Conservation (phyloP, 2,797 vertebrate genomes). For the Apogon hyalosoma region DNA sequence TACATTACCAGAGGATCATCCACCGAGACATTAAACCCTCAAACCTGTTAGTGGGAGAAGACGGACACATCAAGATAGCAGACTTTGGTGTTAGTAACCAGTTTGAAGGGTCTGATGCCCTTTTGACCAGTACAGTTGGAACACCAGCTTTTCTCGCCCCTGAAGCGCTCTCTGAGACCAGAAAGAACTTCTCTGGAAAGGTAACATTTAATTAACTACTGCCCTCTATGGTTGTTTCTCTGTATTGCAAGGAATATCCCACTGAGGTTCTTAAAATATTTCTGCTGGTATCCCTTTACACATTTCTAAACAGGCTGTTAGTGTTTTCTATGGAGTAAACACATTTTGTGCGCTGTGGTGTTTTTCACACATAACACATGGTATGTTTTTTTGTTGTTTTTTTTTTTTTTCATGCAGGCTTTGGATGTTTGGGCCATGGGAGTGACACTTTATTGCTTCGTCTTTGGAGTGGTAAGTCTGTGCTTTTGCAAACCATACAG, state of each 20-base stretch:
- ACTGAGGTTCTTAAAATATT: background rate
- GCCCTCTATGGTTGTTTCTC: conserved; percentile 48
- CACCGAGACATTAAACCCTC: conserved; percentile 98
- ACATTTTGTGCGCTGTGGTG: background rate
- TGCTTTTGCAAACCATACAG: background rate
- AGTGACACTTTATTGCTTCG: conserved; percentile 95
- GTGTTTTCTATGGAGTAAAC: background rate
- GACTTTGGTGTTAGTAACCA: conserved; percentile 98
- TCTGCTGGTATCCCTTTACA: background rate
- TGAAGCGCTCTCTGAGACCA: conserved; percentile 93
- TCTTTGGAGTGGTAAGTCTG: conserved; percentile 93
- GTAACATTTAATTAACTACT: conserved; percentile 68
- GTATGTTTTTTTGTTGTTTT: background rate
- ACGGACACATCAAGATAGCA: conserved; percentile 95
- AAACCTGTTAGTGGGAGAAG: conserved; percentile 95
- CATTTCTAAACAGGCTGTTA: background rate
- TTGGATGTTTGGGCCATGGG: conserved; percentile 99
- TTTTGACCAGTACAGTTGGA: conserved; percentile 96
- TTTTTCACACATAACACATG: background rate
- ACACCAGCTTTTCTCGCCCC: conserved; percentile 97
- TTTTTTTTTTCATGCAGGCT: conserved; percentile 76
- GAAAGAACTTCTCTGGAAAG: conserved; percentile 98
- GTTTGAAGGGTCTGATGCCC: conserved; percentile 95
- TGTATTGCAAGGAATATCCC: conserved; percentile 15
- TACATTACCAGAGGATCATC: conserved; percentile 99